phyloP scores from a whole-genome alignment of 2,797 vertebrate species.

The Meriones psammophilus region DNA sequence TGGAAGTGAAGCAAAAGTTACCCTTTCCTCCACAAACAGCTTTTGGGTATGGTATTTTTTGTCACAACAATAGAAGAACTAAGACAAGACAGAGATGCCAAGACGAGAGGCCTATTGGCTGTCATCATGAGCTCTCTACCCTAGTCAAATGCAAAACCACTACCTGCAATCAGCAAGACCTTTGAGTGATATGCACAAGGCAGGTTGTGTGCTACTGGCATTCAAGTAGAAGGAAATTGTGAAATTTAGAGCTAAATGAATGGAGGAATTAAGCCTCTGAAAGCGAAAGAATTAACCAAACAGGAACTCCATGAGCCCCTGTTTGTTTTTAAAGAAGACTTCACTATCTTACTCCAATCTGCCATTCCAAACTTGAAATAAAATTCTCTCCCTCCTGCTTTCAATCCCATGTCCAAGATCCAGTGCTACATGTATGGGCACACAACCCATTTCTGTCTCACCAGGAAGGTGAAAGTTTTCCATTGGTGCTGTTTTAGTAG shows the following conservation, averaged over 20 bases:
- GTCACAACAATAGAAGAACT: background rate
- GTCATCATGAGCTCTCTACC: background rate
- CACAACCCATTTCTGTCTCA: no score
- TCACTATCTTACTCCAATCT: background rate
- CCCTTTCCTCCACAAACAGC: background rate
- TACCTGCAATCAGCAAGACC: background rate
- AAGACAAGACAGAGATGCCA: background rate
- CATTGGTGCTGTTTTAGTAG: background rate
- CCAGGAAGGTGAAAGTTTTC: background rate
- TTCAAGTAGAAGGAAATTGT: background rate
- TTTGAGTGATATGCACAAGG: no score
- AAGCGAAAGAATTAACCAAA: background rate
- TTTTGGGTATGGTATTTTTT: background rate
- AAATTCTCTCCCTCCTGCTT: no score
- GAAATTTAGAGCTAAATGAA: constrained; percentile 23
- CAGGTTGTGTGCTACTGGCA: background rate
- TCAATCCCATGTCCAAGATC: background rate
- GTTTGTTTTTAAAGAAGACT: background rate
- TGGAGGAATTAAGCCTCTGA: background rate
- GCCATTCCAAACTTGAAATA: background rate
- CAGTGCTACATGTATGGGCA: no score
- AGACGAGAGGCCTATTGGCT: background rate
- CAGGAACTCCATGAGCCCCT: background rate
- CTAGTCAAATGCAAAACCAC: background rate
- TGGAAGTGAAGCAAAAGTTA: background rate